These are phyloP conservation scores for Acrobasis suavella DNA, from an alignment of 2,888 invertebrate species.

Conservation along the genomic window DNA sequence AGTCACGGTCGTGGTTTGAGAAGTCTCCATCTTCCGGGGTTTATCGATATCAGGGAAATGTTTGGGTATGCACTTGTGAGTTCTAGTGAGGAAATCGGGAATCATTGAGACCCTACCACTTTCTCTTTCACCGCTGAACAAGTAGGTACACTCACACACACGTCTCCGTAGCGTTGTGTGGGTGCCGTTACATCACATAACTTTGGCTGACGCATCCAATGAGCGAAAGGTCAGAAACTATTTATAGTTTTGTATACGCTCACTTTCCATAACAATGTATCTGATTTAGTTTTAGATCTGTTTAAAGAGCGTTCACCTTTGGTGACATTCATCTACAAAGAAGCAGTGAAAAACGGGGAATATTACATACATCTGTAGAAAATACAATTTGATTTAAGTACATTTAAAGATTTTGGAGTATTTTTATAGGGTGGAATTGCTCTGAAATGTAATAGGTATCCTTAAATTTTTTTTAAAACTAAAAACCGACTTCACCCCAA, in stretches of 20 bases:
- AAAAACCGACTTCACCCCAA: too few relatives aligned
- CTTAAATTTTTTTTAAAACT: too few relatives aligned
- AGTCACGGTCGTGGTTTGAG: conserved; percentile 22
- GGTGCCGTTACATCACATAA: conserved; percentile 68
- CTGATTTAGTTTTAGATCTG: conserved; percentile 48
- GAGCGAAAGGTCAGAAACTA: conserved; percentile 76
- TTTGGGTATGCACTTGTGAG: conserved; percentile 40
- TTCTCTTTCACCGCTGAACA: conserved; percentile 71
- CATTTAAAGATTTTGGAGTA: too few relatives aligned
- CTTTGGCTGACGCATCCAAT: conserved; percentile 72
- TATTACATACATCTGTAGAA: too few relatives aligned
- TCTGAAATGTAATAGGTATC: too few relatives aligned
- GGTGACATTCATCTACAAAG: conserved; percentile 30
- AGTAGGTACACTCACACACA: conserved; percentile 44
- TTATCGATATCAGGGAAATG: conserved; percentile 40
- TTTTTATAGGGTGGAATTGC: too few relatives aligned
- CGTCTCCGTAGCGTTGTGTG: conserved; percentile 40
- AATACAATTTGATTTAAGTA: too few relatives aligned
- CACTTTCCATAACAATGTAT: conserved; percentile 69
- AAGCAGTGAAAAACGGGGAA: not conserved
- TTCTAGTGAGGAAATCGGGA: conserved; percentile 43
- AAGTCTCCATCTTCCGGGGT: conserved; percentile 12
- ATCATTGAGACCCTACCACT: conserved; percentile 66
- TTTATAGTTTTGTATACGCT: conserved; percentile 60
- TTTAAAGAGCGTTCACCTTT: conserved; percentile 56